Base-by-base conservation (phyloP, 2,888 invertebrate species). In the Tenthredo scrophulariae region DNA sequence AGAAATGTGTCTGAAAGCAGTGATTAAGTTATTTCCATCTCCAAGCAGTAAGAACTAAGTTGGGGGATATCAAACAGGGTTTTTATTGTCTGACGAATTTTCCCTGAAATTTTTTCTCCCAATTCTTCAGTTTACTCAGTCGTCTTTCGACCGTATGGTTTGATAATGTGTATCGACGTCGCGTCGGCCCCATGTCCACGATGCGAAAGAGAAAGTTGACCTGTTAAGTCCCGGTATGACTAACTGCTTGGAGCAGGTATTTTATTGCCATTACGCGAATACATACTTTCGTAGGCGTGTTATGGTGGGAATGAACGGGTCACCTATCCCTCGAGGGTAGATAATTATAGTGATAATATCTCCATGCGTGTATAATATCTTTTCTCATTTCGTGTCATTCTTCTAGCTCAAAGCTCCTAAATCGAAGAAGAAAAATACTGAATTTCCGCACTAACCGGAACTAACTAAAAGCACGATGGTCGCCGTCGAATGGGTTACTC, bases 401-500 rank as follows among this genome's bases (percentile, higher is more conserved):
- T 74, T 22, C 4, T 10, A 74, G 54, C 72, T 67, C 84, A 26
- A 46, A 15, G 67, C 46, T 29, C 13, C 15, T 7, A 72, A 46
- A 46, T n/a, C 29, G 70, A 43, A 72, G 7, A 6, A 37, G 0
- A 50, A 75, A 26, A 9, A 22, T 37, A 33, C 33, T 70, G 70
- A 72, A 62, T 80, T 46, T 9, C 0, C 10, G 10, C 22, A 77
- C 46, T 2, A 26, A 50, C 18, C n/a, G 50, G 7, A 5, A 65
- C 1, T 65, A 10, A 86, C 46, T 26, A 0, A 54, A 80, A 74
- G n/a, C 26, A 40, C 40, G 10, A 91, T 92, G 91, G 91, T 89
- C 29, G 88, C 88, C 84, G 88, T 89, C 72, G 92, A 94, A 88
- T 95, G 95, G 94, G 94, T 96, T 87, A 95, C 95, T 9, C 94